These are phyloP conservation scores for Dasyprocta punctata DNA, from an alignment of 2,113 vertebrate species.

Conservation along the genomic window DNA sequence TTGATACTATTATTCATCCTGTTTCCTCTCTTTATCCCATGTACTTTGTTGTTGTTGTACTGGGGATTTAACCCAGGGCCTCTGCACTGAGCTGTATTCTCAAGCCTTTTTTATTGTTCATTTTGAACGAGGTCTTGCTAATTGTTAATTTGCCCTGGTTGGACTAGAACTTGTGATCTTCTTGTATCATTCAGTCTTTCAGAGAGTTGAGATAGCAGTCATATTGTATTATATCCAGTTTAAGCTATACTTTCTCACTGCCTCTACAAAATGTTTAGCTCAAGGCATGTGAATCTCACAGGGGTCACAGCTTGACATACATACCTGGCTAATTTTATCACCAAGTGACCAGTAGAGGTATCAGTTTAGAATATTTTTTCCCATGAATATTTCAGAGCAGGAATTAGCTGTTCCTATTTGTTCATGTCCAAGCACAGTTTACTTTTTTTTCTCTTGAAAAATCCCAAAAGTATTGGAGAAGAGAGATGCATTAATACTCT, in stretches of 20 bases:
- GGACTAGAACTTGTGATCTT: too few relatives aligned
- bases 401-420: not conserved
- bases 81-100: too few relatives aligned
- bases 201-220: too few relatives aligned
- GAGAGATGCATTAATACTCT: not conserved
- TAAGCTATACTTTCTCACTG: not conserved
- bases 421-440: not conserved
- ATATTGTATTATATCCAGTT: too few relatives aligned
- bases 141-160: too few relatives aligned
- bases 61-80: too few relatives aligned
- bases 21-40: too few relatives aligned
- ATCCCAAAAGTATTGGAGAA: not conserved
- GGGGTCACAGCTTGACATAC: not conserved
- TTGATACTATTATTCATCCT: too few relatives aligned
- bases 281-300: not conserved
- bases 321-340: not conserved
- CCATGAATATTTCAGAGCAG: not conserved
- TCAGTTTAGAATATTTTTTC: not conserved
- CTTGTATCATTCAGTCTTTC: too few relatives aligned
- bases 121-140: too few relatives aligned
- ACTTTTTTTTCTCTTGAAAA: not conserved
- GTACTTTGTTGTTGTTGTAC: too few relatives aligned
- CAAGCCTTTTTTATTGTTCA: too few relatives aligned
- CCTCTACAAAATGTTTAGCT: not conserved
- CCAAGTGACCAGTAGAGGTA: not conserved